Conservation (phyloP, 2,113 vertebrate genomes). For the Oreocharis arfaki region DNA sequence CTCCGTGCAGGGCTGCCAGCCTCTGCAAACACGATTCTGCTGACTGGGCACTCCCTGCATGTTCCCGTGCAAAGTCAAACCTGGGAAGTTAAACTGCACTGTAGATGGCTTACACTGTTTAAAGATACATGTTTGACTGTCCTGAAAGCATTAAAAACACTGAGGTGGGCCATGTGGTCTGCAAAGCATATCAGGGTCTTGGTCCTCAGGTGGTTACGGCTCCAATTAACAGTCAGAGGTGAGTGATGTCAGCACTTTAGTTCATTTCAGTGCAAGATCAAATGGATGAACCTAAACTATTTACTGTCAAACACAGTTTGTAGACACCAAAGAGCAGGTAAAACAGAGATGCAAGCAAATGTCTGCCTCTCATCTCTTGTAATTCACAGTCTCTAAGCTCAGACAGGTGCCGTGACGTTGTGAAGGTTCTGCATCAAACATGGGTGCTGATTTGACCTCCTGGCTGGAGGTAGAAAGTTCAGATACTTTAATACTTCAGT, state of each 20-base stretch:
- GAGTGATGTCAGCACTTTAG: not conserved
- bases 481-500: not conserved
- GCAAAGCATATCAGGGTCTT: not conserved
- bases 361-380: not conserved
- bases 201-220: not conserved
- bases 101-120: not conserved
- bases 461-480: not conserved
- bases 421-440: not conserved
- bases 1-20: not conserved
- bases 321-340: not conserved
- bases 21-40: not conserved
- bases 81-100: not conserved
- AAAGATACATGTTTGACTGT: not conserved
- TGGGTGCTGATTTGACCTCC: not conserved
- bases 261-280: not conserved
- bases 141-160: not conserved
- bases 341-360: not conserved
- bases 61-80: not conserved
- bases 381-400: not conserved
- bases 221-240: fast-evolving
- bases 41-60: not conserved
- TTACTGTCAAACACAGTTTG: not conserved
- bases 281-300: not conserved
- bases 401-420: not conserved
- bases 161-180: not conserved